A percentile compares a stretch with the other conserved stretches of the same genome.
Conservation (phyloP, 2,888 invertebrate genomes). For the Nysson spinosus region DNA sequence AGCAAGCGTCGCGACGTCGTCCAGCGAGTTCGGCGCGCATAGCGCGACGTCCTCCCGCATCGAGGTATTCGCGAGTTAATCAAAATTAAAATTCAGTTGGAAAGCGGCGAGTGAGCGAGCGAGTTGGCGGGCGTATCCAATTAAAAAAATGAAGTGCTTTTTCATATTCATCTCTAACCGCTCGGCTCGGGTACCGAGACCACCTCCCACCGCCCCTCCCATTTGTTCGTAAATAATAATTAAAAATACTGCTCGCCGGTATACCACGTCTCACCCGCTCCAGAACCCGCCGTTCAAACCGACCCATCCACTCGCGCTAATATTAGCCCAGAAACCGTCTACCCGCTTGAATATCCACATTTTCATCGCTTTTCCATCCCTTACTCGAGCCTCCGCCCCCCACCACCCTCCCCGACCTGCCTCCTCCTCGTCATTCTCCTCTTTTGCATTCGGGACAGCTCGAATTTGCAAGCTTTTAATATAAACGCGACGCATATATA, state of each 20-base stretch:
- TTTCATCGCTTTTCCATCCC: conserved; percentile 60
- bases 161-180: conserved; percentile 69
- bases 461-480: conserved; percentile 68
- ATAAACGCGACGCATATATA: conserved; percentile 61
- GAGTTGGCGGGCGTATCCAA: conserved; percentile 63
- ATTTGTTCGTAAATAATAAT: conserved; percentile 74
- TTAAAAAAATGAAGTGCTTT: conserved; percentile 74
- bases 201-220: conserved; percentile 38
- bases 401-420: neutral
- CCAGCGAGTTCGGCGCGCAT: conserved; percentile 41
- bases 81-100: conserved; percentile 73
- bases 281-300: too few relatives aligned
- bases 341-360: conserved; percentile 47
- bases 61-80: conserved; percentile 66
- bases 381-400: conserved; percentile 9
- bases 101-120: conserved; percentile 33
- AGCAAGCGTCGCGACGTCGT: conserved; percentile 6
- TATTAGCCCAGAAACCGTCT: conserved; percentile 1
- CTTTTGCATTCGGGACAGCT: conserved; percentile 61
- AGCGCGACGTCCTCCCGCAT: conserved; percentile 31
- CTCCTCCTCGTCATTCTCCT: conserved; percentile 47
- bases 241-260: conserved; percentile 69
- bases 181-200: too few relatives aligned
- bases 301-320: conserved; percentile 10
- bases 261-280: conserved; percentile 31